A percentile compares a stretch with the other conserved stretches of the same genome.
Conservation (phyloP, 2,113 vertebrate genomes). For the Lagopus leucura region DNA sequence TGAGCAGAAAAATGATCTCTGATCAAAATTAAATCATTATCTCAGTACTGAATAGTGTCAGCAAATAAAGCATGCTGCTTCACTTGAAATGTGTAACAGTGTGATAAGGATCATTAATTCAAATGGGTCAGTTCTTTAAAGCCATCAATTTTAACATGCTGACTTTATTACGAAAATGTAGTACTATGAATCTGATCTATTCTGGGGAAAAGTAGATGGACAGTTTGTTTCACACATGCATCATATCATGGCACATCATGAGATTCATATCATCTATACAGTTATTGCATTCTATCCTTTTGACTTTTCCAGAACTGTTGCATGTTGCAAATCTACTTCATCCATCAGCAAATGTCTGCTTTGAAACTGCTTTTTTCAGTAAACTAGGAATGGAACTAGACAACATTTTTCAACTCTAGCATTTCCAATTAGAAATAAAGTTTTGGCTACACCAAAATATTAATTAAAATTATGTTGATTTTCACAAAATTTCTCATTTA, state of each 20-base stretch:
- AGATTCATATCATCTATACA: not conserved
- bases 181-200: not conserved
- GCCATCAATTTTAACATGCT: not conserved
- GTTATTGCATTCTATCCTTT: not conserved
- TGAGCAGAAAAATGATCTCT: not conserved
- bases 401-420: not conserved
- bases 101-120: constrained; percentile 15
- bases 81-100: not conserved
- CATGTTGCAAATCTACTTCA: not conserved
- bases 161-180: not conserved
- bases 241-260: not conserved
- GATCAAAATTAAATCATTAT: constrained; percentile 18
- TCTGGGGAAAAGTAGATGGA: not conserved
- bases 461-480: not conserved
- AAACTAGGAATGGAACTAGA: not conserved
- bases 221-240: not conserved
- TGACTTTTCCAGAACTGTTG: not conserved
- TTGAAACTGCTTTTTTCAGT: not conserved
- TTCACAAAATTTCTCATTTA: not conserved
- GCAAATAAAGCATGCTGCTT: not conserved
- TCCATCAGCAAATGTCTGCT: not conserved
- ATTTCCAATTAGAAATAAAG: not conserved
- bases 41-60: not conserved
- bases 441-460: not conserved
- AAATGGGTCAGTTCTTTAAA: not conserved